These are phyloP conservation scores for Mesembrinibis cayennensis DNA, from an alignment of 2,113 vertebrate species.

Conservation along the genomic window DNA sequence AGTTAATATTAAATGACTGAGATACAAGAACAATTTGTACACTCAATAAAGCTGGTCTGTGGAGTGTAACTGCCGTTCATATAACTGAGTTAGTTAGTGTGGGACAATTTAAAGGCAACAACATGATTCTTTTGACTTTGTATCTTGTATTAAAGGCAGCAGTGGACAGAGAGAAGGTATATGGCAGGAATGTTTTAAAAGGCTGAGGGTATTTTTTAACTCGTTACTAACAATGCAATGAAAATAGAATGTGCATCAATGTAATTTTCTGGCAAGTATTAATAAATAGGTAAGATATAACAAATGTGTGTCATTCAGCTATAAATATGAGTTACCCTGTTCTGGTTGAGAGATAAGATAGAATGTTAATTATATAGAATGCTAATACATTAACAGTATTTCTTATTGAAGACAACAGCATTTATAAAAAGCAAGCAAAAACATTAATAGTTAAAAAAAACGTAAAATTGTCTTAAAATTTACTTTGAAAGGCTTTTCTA, in stretches of 20 bases:
- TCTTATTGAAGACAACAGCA: not conserved
- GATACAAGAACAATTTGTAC: conserved; percentile 53
- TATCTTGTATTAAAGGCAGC: not conserved
- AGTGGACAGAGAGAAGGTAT: conserved; percentile 1
- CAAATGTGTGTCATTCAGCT: not conserved
- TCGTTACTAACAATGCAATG: not conserved
- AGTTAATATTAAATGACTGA: conserved; percentile 84
- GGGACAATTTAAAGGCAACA: not conserved
- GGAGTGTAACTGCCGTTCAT: conserved; percentile 20
- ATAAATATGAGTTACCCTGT: not conserved
- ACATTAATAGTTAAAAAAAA: not conserved
- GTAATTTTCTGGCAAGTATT: not conserved
- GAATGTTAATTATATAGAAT: not conserved
- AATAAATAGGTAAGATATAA: conserved; percentile 19
- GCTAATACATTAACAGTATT: not conserved
- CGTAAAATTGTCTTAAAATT: not conserved
- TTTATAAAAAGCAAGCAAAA: not conserved
- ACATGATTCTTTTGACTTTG: conserved; percentile 5
- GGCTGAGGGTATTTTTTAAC: not conserved
- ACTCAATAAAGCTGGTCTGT: not conserved
- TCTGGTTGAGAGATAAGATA: not conserved
- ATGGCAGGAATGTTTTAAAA: not conserved
- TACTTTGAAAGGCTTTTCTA: not conserved
- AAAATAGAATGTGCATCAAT: not conserved
- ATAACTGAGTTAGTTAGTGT: not conserved